phyloP scores from a whole-genome alignment of 1,140 invertebrate genomes.

The Drosophila nigrodunni region DNA sequence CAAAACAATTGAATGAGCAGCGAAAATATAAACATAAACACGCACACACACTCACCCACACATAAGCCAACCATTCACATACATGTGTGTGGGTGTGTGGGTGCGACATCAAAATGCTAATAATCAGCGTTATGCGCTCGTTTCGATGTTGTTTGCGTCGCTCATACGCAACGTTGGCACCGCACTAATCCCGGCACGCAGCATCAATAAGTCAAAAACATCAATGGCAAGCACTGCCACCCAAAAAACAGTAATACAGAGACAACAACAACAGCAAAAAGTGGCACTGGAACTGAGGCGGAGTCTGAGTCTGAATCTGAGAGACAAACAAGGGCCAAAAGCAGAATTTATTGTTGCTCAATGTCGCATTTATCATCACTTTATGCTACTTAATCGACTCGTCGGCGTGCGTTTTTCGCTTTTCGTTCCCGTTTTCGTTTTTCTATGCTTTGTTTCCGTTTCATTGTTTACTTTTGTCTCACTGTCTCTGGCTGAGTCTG shows the following conservation, averaged over 20 bases:
- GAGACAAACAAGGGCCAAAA: conserved; percentile 34
- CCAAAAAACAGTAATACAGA: conserved; percentile 40
- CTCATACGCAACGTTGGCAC: conserved; percentile 67
- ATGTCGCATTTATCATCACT: conserved; percentile 83
- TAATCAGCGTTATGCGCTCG: conserved; percentile 57
- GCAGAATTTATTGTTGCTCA: conserved; percentile 79
- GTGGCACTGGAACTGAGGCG: neutral
- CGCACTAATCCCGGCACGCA: conserved; percentile 72
- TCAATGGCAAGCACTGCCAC: conserved; percentile 66
- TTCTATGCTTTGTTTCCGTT: conserved; percentile 59
- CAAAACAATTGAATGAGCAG: conserved; percentile 71
- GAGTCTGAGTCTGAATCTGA: neutral
- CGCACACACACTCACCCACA: conserved; percentile 1
- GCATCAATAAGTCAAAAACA: conserved; percentile 82
- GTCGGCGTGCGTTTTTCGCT: conserved; percentile 30
- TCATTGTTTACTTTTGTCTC: conserved; percentile 70
- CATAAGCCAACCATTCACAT: conserved; percentile 5
- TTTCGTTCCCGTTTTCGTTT: neutral
- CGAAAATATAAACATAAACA: conserved; percentile 63
- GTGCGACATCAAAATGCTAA: conserved; percentile 62
- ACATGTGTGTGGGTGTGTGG: conserved; percentile 34
- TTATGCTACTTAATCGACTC: conserved; percentile 82
- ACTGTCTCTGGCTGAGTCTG: no score
- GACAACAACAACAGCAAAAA: conserved; percentile 30
- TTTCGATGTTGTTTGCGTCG: conserved; percentile 55